Evolutionary conservation across 1,140 invertebrate species (phyloP).

Genomic region (Sinella curviseta): DNA sequence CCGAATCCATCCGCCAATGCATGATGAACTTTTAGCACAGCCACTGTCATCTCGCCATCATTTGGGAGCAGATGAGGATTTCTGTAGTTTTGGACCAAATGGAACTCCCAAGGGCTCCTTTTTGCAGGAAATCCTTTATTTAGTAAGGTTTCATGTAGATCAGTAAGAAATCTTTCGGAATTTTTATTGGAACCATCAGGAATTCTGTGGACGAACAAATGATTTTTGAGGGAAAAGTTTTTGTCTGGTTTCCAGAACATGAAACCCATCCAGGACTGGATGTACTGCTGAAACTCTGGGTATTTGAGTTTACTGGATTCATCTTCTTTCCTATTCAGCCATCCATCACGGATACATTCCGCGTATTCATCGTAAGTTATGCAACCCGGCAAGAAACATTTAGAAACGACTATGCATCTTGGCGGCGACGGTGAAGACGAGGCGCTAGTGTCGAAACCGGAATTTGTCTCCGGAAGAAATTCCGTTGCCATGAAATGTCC

Average conservation of each 20-base stretch:
- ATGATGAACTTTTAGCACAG: not conserved
- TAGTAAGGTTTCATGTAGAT: not conserved
- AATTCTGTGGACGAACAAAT: not conserved
- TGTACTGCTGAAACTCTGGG: constrained; percentile 1
- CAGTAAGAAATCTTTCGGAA: not conserved
- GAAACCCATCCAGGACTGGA: constrained; percentile 7
- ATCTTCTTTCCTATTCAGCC: too few relatives aligned
- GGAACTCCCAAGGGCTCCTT: not conserved
- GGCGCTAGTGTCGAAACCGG: too few relatives aligned
- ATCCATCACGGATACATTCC: too few relatives aligned
- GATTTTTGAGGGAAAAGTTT: not conserved
- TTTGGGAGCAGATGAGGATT: not conserved
- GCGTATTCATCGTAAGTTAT: too few relatives aligned
- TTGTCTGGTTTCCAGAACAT: not conserved
- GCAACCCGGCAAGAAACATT: too few relatives aligned
- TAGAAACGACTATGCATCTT: too few relatives aligned
- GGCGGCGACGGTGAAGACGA: too few relatives aligned
- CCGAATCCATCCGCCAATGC: not conserved
- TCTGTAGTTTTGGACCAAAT: not conserved
- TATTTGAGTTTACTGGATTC: not conserved
- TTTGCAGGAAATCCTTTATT: not conserved
- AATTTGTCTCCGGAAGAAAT: too few relatives aligned
- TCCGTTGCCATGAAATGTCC: too few relatives aligned
- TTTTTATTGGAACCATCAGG: not conserved
- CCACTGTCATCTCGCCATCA: not conserved